Evolutionary conservation across 2,113 vertebrate genomes (phyloP), one percentile per base, ranked within the genome.

Genomic region (Mandrillus leucophaeus): DNA sequence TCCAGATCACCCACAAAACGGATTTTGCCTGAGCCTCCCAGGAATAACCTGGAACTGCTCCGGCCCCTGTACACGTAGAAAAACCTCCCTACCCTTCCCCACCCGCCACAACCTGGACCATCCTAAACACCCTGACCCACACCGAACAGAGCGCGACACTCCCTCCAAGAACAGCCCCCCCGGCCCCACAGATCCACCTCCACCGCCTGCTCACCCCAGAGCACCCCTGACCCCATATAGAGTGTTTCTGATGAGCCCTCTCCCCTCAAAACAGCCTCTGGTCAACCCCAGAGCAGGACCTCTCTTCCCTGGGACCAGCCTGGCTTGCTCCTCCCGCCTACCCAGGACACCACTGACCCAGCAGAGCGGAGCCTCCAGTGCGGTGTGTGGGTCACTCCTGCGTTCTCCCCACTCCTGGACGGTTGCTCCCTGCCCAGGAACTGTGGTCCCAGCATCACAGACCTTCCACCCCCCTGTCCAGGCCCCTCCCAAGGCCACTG

Each of bases 401-500:
- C 85, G 59, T 87, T 79, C 82, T 84, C 52, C 81, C 89, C 48
- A 8, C 43, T 82, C 78, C 91, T 73, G 45, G 61, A 38, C 12
- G 17, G 81, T 88, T 85, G 79, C 80, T 92, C 55, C 80, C 66
- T 66, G 81, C 35, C 52, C 5, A 27, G 94, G 68, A 93, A 96
- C 50, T 78, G 35, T 70, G 82, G 75, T 87, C 96, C 72, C 57
- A 84, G 75, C 81, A 95, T 92, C 57, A 48, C 72, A 75, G 72
- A 52, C 73, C 82, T 72, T 59, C 90, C 38, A 70, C n/a, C 61
- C 38, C 82, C 23, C 55, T 16, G 16, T 11, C 59, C 82, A 64
- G 68, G 84, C 96, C 82, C 95, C 92, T 97, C 95, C 97, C 97
- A 96, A 96, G 87, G 96, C 96, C 84, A 57, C 43, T 75, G 95